Evolutionary conservation across 2,113 vertebrate genomes (phyloP).

Genomic region (Empidonax traillii): DNA sequence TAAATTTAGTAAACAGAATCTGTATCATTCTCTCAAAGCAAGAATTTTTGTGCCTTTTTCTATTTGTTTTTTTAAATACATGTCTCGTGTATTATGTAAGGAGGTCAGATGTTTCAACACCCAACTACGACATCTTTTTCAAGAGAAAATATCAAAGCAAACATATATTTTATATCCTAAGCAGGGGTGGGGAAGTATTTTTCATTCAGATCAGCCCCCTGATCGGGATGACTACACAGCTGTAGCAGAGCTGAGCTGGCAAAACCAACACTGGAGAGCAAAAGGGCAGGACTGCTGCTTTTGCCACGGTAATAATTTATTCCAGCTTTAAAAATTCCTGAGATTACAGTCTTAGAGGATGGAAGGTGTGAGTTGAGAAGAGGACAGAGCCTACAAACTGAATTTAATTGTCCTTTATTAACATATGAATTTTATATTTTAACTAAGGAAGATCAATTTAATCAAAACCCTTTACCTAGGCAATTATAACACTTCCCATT

Average conservation of each 20-base stretch:
- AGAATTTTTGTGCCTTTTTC: not conserved
- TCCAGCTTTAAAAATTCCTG: not conserved
- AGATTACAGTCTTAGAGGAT: not conserved
- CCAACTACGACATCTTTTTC: not conserved
- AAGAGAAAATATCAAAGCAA: not conserved
- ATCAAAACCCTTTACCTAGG: not conserved
- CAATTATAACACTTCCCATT: not conserved
- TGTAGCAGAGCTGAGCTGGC: not conserved
- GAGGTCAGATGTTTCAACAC: not conserved
- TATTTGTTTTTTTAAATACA: not conserved
- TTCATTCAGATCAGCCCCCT: not conserved
- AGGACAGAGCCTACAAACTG: not conserved
- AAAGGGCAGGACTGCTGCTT: not conserved
- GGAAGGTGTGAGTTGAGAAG: not conserved
- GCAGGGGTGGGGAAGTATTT: not conserved
- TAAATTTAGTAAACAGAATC: not conserved
- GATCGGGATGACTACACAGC: not conserved
- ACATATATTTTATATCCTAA: not conserved
- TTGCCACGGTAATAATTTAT: constrained; percentile 4
- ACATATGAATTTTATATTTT: not conserved
- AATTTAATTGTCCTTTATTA: not conserved
- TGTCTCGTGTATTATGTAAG: not conserved
- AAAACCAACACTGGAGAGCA: not conserved
- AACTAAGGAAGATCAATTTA: not conserved
- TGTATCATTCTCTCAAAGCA: not conserved